Conservation (phyloP, 2,888 invertebrate species). For the Octodonta nipae region DNA sequence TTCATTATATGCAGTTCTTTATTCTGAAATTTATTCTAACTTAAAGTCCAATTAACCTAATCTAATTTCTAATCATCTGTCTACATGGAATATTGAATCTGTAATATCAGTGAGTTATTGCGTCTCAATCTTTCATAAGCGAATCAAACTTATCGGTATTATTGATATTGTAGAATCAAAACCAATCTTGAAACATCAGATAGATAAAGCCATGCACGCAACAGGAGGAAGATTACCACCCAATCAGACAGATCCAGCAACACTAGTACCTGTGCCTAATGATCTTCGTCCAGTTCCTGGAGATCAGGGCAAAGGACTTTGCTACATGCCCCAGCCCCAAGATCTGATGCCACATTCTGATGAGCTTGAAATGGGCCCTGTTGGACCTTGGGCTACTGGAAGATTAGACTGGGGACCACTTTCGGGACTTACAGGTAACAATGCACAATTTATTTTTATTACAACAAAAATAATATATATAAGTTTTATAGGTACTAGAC, state of each 20-base stretch:
- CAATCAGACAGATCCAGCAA: conserved; percentile 1
- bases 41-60: too few species aligned
- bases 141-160: too few species aligned
- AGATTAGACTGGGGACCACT: conserved; percentile 61
- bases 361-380: conserved; percentile 38
- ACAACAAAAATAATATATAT: too few species aligned
- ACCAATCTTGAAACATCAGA: neutral
- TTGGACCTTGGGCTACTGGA: conserved; percentile 58
- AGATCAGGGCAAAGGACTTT: conserved; percentile 16
- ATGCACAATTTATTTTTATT: too few species aligned
- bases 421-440: conserved; percentile 45
- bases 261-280: conserved; percentile 12
- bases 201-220: conserved; percentile 8
- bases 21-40: too few species aligned
- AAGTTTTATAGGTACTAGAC: conserved; percentile 55
- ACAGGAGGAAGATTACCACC: conserved; percentile 14
- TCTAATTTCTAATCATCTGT: too few species aligned
- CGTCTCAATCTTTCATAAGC: too few species aligned
- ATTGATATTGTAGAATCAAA: too few species aligned
- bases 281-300: conserved; percentile 9
- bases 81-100: too few species aligned
- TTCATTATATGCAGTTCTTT: too few species aligned
- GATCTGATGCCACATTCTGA: conserved; percentile 28
- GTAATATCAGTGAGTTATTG: too few species aligned
- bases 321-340: conserved; percentile 44